Evolutionary conservation across 2,888 invertebrate genomes (phyloP).

Genomic region (Drosophila pegasa): DNA sequence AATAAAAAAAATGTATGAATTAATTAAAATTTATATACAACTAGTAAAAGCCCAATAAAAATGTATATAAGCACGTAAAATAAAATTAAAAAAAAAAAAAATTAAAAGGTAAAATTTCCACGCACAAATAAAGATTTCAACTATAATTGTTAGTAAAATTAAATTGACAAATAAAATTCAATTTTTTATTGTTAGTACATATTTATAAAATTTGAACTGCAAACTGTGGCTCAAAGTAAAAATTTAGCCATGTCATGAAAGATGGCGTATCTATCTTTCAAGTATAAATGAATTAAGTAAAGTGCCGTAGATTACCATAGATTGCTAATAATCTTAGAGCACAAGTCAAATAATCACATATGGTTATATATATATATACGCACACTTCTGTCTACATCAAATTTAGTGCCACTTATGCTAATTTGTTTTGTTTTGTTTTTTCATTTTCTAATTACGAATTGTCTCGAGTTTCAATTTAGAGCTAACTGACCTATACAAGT

Average conservation of each 20-base stretch:
- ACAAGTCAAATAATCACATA: not conserved
- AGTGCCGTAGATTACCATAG: not conserved
- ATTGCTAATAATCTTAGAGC: not conserved
- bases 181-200: too few species aligned
- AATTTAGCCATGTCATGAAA: not conserved
- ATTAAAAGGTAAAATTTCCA: too few species aligned
- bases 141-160: too few species aligned
- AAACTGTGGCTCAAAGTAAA: too few species aligned
- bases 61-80: too few species aligned
- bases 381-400: not conserved
- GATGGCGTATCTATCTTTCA: not conserved
- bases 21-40: too few species aligned
- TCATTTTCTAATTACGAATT: not conserved
- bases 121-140: too few species aligned
- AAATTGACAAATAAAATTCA: too few species aligned
- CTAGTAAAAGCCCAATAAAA: too few species aligned
- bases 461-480: not conserved
- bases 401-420: not conserved
- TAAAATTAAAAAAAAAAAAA: too few species aligned
- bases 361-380: not conserved
- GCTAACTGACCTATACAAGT: constrained; percentile 25
- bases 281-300: not conserved
- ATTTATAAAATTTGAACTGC: too few species aligned
- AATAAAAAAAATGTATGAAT: too few species aligned
- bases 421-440: not conserved